Evolutionary conservation across 2,888 invertebrate genomes (phyloP).

Genomic region (Corbicula japonica): DNA sequence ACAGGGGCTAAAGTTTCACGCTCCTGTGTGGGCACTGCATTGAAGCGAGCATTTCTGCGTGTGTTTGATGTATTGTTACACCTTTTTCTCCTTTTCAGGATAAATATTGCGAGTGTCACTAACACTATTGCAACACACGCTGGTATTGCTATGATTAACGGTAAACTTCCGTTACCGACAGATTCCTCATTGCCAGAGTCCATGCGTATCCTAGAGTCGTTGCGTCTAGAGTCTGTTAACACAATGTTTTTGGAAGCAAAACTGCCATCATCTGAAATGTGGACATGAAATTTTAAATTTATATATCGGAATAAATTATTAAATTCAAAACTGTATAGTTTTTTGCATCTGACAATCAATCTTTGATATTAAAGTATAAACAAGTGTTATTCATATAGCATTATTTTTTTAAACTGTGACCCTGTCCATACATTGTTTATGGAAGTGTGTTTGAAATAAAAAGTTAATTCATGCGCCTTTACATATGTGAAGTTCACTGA

Average conservation of each 20-base stretch:
- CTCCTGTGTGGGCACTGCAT: constrained; percentile 73
- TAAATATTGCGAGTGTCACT: constrained; percentile 73
- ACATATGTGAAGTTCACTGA: too few species aligned
- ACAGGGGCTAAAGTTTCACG: constrained; percentile 55
- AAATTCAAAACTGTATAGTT: too few species aligned
- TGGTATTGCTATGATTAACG: constrained; percentile 82
- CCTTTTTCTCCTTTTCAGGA: constrained; percentile 70
- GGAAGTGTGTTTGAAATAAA: too few species aligned
- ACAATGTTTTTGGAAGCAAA: too few species aligned
- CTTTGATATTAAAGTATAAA: too few species aligned
- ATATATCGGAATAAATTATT: too few species aligned
- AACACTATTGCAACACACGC: constrained; percentile 77
- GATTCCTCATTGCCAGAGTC: constrained; percentile 7
- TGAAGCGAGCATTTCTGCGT: constrained; percentile 70
- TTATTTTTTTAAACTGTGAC: too few species aligned
- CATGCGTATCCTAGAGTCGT: neutral
- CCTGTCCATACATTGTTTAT: too few species aligned
- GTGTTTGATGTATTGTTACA: constrained; percentile 60
- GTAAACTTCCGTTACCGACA: constrained; percentile 71
- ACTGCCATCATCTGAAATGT: neutral
- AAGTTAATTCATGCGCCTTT: too few species aligned
- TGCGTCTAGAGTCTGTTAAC: too few species aligned
- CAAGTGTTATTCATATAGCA: too few species aligned
- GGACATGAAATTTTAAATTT: neutral
- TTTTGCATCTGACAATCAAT: too few species aligned